Percentiles rank a stretch among this genome's conserved stretches.
phyloP scores from a whole-genome alignment of 2,797 vertebrate genomes.

The Centroberyx gerrardi region DNA sequence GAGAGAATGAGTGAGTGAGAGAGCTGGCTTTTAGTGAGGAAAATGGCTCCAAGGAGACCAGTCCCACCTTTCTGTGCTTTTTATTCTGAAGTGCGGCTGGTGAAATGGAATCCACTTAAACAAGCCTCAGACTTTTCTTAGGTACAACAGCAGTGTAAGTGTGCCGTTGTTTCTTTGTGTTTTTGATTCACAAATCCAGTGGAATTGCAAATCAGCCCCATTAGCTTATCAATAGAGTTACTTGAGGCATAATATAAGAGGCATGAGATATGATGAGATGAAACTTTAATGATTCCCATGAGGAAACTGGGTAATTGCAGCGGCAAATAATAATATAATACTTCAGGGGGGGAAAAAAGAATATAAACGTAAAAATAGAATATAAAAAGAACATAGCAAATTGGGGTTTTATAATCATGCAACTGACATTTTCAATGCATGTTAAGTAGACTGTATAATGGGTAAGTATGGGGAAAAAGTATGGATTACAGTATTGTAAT shows the following conservation, averaged over 20 bases:
- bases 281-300: background rate
- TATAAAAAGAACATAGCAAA: no score
- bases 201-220: conserved; percentile 2
- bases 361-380: no score
- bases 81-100: conserved; percentile 11
- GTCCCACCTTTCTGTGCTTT: conserved; percentile 12
- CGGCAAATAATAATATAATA: background rate
- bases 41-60: conserved; percentile 35
- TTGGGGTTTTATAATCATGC: no score
- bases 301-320: conserved; percentile 12
- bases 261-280: no score
- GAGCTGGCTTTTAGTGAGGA: conserved; percentile 41
- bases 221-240: background rate
- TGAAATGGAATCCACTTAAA: conserved; percentile 45
- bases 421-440: no score
- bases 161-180: background rate
- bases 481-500: no score
- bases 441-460: no score
- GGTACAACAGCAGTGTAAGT: background rate
- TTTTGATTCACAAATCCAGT: conserved; percentile 18
- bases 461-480: no score
- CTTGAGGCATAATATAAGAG: background rate
- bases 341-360: no score
- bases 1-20: conserved; percentile 13
- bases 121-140: conserved; percentile 10